Evolutionary conservation across 2,888 invertebrate species (phyloP).

Genomic region (Ischnus inquisitorius): DNA sequence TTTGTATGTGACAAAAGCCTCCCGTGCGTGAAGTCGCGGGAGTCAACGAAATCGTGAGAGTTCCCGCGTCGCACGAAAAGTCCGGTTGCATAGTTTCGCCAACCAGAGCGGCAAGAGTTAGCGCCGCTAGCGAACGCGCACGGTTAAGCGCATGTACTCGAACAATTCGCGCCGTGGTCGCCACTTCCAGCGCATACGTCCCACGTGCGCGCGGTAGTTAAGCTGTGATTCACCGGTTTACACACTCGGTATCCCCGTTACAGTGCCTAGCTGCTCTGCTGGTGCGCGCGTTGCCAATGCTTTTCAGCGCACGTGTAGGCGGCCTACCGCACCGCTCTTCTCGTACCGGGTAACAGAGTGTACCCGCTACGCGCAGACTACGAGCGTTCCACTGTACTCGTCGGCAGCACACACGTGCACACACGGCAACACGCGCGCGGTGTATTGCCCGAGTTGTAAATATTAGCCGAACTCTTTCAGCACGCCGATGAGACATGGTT

Average conservation of each 20-base stretch:
- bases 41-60: no score
- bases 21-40: no score
- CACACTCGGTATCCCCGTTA: conserved; percentile 73
- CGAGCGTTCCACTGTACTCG: background rate
- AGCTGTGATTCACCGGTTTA: conserved; percentile 80
- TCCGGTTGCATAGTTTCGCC: background rate
- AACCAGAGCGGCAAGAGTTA: background rate
- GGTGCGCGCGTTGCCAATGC: conserved; percentile 50
- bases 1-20: no score
- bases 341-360: background rate
- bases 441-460: background rate
- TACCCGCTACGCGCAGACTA: background rate
- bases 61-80: no score
- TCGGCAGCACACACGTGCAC: background rate
- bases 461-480: background rate
- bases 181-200: conserved; percentile 60
- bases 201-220: conserved; percentile 71
- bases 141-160: background rate
- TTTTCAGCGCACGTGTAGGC: conserved; percentile 20
- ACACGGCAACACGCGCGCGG: background rate
- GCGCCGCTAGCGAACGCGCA: background rate
- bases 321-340: conserved; percentile 10
- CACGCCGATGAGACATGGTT: background rate
- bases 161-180: conserved; percentile 29
- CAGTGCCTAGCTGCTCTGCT: conserved; percentile 18